Base-by-base conservation (phyloP, 1,140 invertebrate species). In the Idris sp. region DNA sequence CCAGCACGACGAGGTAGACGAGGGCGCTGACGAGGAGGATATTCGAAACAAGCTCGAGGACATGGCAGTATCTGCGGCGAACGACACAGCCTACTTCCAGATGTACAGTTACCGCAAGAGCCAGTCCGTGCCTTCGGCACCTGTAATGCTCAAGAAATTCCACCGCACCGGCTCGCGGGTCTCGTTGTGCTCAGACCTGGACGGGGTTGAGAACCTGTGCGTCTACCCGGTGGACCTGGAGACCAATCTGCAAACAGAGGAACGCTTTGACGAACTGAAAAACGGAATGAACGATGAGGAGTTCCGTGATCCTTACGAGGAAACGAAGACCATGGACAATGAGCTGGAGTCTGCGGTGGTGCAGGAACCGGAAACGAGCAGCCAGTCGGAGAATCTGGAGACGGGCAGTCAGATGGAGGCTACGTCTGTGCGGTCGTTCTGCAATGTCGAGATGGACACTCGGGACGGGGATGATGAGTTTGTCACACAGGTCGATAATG, bases 181-280 rank as follows among this genome's bases (percentile, higher is more conserved):
- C 0, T 78, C 77, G n/a, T 56, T 64, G 4, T 81, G 77, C 22
- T 84, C 83, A 0, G 84, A 86, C 0, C 79, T 78, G 13, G 80
- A 71, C 3, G 85, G 84, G 0, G 78, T 62, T 25, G 84, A 86
- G 7, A 84, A 84, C 73, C 49, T 86, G 1, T 82, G 68, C 59
- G 19, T 71, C 8, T 84, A 85, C 54, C 79, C 84, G 4, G 53
- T 74, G 4, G 81, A 79, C 9, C 82, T 86, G 10, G 83, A 87
- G n/a, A 61, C 73, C 3, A 74, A 72, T 0, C 40, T 87, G 5
- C 81, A 83, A 10, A 79, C 86, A 9, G 85, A 87, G 15, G 83
- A 89, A 18, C 83, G 84, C 11, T 86, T 89, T 35, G 87, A 90
- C n/a, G 85, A 87, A 56, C 7, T 64, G 0, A 75, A 65, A 14